Evolutionary conservation across 2,113 vertebrate species (phyloP), one percentile per base, ranked within the genome.

Genomic region (Halichoeres trimaculatus): DNA sequence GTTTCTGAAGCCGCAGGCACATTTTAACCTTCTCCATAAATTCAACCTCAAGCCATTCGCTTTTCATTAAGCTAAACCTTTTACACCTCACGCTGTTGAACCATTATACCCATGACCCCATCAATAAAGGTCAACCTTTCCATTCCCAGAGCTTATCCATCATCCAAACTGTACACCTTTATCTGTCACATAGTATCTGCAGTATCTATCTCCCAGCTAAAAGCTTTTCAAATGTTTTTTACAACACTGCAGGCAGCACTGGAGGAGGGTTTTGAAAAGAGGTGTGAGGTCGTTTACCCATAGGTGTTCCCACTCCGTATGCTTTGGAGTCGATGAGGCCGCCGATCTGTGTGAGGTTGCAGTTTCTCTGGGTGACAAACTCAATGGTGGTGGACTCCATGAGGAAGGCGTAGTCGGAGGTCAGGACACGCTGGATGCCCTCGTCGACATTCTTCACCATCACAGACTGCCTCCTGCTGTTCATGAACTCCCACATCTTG

Each of bases 401-500:
- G 68, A 99, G 92, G 92, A 99, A 99, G 52, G 98, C 97, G 7
- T 99, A 99, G 91, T 99, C 98, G 0, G 98, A 98, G 69, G 97
- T 99, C 77, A 99, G 92, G 54, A 96, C 96, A 0, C 97, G 93
- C 74, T 98, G 96, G 89, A 99, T 99, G 8, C 98, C 98, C 89
- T 99, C 98, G 63, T 99, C 97, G 66, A 98, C 95, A 30, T 95
- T 97, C 93, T 98, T 97, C 69, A 99, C 97, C 86, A 99, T 95
- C 74, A 97, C 97, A 3, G 97, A 97, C 75, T 97, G 96, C 66
- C 95, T 95, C 73, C 97, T 94, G 94, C 97, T 99, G 92, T 97
- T 99, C 98, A 99, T 99, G 90, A 99, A 99, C 69, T 97, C 97
- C 98, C 98, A 99, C 98, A 99, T 99, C 94, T 99, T 99, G 87